Base-by-base conservation (phyloP, 1,140 invertebrate genomes). In the Rhopalosiphum maidis region DNA sequence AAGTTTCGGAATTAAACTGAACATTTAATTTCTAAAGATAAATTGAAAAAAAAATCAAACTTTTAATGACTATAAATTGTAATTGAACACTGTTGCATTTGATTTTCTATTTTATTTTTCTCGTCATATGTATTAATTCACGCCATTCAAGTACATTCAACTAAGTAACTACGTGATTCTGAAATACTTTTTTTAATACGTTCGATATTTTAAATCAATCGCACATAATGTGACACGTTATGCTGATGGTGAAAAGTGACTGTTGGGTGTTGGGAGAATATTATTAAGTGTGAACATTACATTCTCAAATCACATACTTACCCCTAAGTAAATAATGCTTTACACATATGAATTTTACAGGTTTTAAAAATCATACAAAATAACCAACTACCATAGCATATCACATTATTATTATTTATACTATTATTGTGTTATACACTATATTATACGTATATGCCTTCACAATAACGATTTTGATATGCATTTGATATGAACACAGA, bases 371-470 rank as follows among this genome's bases (percentile, higher is more conserved):
- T 51, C 30, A 88, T 35, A 15, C 43, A 9, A 51, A 88, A 51
- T 48, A 88, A 30, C 86, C 11, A 21, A 48, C 30, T 88, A 88
- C 86, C 48, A 88, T 18, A 88, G 15, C 48, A n/a, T 88, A 88
- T 51, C 30, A 88, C 86, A 48, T 88, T 88, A 82, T 82, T 82
- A 68, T 55, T 55, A n/a, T 68, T 68, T n/a, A n/a, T n/a, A 60
- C 30, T 60, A 30, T 68, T 68, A 68, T 68, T 68, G 25, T 68
- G 60, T 68, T 68, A 68, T 11, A 68, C 30, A 46, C 46, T 46
- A 46, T 46, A 46, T 11, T 68, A 68, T 68, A 68, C 60, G 60
- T 68, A 3, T 68, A 30, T n/a, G 15, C 60, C 25, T 68, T 68
- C 60, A 68, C 37, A 41, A 87, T 43, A 87, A 41, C 21, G 22